Conservation (phyloP, 2,797 vertebrate genomes). For the Ibycter americanus region DNA sequence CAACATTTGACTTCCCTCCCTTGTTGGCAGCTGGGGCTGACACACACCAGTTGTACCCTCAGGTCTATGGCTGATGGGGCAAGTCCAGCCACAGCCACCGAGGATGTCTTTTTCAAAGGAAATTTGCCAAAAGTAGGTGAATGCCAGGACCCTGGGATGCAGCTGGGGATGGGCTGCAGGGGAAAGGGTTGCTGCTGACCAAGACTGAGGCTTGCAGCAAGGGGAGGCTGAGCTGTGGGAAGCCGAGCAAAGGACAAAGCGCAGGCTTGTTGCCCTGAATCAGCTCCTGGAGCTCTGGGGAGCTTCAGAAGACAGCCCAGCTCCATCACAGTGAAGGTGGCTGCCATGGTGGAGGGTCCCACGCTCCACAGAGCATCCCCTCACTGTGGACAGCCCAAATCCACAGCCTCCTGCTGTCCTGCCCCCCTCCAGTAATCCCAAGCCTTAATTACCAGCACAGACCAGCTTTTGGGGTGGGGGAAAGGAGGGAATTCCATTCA, state of each 20-base stretch:
- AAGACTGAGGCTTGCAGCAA: neutral
- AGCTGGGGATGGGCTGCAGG: neutral
- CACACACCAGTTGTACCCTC: neutral
- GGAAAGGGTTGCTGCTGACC: neutral
- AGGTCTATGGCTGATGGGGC: neutral
- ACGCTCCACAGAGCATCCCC: neutral
- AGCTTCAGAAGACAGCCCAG: neutral
- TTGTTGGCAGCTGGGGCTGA: neutral
- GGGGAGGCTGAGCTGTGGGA: neutral
- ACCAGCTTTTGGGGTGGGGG: accelerated
- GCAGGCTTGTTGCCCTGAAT: neutral
- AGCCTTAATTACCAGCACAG: neutral
- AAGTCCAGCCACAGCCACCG: neutral
- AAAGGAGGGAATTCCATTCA: neutral
- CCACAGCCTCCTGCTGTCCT: neutral
- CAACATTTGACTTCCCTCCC: neutral
- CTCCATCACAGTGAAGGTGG: neutral
- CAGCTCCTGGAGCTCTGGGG: neutral
- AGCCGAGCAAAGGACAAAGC: neutral
- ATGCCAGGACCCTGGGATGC: neutral
- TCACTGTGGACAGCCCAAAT: neutral
- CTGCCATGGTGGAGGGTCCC: accelerated
- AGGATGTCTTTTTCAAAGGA: neutral
- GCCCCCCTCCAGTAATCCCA: neutral
- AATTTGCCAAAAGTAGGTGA: neutral